Base-by-base conservation (phyloP, 2,888 invertebrate genomes). In the Neria commutata region DNA sequence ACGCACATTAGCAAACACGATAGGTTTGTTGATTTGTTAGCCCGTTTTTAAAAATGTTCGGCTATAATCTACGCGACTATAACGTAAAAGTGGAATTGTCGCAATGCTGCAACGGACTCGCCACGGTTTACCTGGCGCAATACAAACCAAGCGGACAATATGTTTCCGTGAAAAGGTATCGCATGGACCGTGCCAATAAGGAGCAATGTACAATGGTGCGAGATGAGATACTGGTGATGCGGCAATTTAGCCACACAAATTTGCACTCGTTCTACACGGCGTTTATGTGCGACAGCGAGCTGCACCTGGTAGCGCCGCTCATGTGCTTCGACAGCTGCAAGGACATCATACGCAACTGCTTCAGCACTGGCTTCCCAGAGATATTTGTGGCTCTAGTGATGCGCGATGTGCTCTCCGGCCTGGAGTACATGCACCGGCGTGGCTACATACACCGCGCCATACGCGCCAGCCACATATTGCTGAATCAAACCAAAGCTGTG, bases 381-480 rank as follows among this genome's bases (percentile, higher is more conserved):
- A 83, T 88, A 49, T 90, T 92, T 6, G 90, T 94, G 68, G 88
- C 91, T 10, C 85, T 91, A 54, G 89, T 96, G 67, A 80, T 95
- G 54, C 85, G 87, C 69, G 94, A 95, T 81, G 86, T 92, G 3
- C 83, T 95, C 1, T 67, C 73, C 6, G 96, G 91, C 0, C 82
- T 96, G 46, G 88, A 91, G 70, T 96, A 96, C 81, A 85, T 96
- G 61, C 95, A 96, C 78, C 86, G 87, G 64, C 89, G 90, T 76
- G 90, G 92, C 55, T 90, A 89, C 78, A 91, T 96, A 69, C 95
- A 95, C 81, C 90, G 95, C 73, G 89, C 92, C 61, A 86, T 96
- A 50, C 85, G 91, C 67, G 93, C 92, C 2, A 91, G 92, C 80
- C 94, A 95, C 73, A 90, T 96, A 49, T 82, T 95, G 26, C 83